Evolutionary conservation across 2,113 vertebrate species (phyloP).

Genomic region (Mobula hypostoma): DNA sequence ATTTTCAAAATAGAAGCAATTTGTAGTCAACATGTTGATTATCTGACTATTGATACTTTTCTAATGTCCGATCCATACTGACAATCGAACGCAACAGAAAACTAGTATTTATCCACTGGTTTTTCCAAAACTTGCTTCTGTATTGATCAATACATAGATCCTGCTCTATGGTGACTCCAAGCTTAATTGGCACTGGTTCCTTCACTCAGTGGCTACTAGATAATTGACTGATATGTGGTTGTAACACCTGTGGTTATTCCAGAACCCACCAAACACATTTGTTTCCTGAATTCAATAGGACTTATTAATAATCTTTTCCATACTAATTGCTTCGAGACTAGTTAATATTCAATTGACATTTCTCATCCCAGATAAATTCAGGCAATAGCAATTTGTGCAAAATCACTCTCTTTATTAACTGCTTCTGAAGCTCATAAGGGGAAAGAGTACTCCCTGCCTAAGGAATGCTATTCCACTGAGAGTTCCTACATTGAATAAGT

Average conservation of each 20-base stretch:
- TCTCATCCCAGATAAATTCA: not conserved
- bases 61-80: not conserved
- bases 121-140: not conserved
- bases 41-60: slow-evolving; percentile 16
- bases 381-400: not conserved
- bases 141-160: not conserved
- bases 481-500: not conserved
- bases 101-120: not conserved
- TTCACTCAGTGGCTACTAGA: not conserved
- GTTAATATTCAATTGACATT: not conserved
- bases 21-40: not conserved
- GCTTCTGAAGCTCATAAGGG: not conserved
- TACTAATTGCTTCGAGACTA: not conserved
- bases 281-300: not conserved
- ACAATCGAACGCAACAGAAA: not conserved
- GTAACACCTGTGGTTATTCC: not conserved
- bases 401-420: not conserved
- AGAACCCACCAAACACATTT: not conserved
- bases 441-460: not conserved
- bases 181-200: not conserved
- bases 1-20: not conserved
- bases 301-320: not conserved
- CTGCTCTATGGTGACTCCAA: not conserved
- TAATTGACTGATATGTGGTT: not conserved
- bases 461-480: not conserved